Base-by-base conservation (phyloP, 2,888 invertebrate species). In the Pocota personata region DNA sequence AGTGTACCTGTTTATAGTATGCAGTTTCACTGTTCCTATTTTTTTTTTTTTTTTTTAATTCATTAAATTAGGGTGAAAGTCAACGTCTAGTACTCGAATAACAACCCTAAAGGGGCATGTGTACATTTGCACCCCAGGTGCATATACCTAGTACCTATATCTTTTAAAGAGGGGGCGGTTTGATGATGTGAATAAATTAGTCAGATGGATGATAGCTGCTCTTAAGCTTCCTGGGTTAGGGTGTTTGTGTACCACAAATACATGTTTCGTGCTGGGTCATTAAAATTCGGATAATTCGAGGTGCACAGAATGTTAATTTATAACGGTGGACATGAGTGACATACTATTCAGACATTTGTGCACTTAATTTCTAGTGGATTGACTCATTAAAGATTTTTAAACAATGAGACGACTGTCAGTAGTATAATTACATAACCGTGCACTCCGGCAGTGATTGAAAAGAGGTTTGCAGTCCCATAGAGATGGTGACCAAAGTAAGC, bases 51-150 rank as follows among this genome's bases (percentile, higher is more conserved):
- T 24, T 62, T 37, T 50, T 37, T 35, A 52, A 40, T 62, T 82
- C 58, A 50, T 72, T 77, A 30, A 69, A 83, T 67, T 67, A 76
- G 82, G 86, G 82, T 80, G 82, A 82, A 80, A 86, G 76, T 76
- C 72, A 72, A n/a, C 19, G 24, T 64, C 58, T 43, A 43, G 10
- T 30, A 55, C 2, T 3, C 4, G n/a, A 64, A 30, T 24, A 14
- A 27, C 52, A 64, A 64, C 64, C 75, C 75, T 10, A 57, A n/a
- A 27, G 14, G 30, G 55, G 66, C 35, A 48, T 46, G 21, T 27
- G 14, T 52, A 7, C 40, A 12, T 24, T 16, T 7, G 6, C 30
- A 8, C 30, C 21, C 52, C 82, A 55, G 35, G 55, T 64, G 67
- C 37, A 67, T 43, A 14, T 6, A 35, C 43, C 10, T 21, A 24